A percentile compares a stretch with the other conserved stretches of the same genome.
Evolutionary conservation across 2,888 invertebrate genomes (phyloP).

Genomic region (Synanthedon vespiformis): DNA sequence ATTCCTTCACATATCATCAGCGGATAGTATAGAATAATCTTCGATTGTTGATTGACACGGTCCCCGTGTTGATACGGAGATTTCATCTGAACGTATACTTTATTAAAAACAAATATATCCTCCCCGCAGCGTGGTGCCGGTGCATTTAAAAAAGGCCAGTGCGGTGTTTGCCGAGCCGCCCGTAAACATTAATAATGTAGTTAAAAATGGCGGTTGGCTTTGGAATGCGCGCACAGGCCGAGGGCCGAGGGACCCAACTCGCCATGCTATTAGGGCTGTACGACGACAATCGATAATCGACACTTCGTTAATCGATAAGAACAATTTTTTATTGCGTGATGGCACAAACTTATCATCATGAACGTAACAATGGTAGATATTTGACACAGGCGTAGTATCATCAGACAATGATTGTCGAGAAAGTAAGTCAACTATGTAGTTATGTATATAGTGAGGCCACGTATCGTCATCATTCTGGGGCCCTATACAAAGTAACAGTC

Average conservation of each 20-base stretch:
- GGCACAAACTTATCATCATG: no score
- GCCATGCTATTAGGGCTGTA: slow-evolving; percentile 23
- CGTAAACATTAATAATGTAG: slow-evolving; percentile 65
- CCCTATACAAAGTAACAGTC: no score
- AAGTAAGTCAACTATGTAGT: no score
- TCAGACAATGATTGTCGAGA: no score
- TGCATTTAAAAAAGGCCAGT: slow-evolving; percentile 32
- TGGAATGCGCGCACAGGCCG: slow-evolving; percentile 46
- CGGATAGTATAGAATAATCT: not conserved
- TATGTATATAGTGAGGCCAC: no score
- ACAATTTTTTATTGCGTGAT: no score
- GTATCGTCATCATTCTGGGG: no score
- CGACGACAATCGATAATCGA: slow-evolving; percentile 11
- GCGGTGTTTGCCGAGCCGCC: slow-evolving; percentile 39
- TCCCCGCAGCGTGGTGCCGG: slow-evolving; percentile 27
- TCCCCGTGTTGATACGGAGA: slow-evolving; percentile 13
- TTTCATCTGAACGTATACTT: slow-evolving; percentile 31
- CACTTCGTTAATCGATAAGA: no score
- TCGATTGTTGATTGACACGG: slow-evolving; percentile 3
- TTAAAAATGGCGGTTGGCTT: slow-evolving; percentile 56
- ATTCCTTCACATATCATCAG: not conserved
- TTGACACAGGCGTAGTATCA: no score
- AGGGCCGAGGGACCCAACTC: slow-evolving; percentile 31
- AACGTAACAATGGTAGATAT: no score
- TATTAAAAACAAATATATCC: slow-evolving; percentile 60